Evolutionary conservation across 2,888 invertebrate species (phyloP).

Genomic region (Lycophotia porphyrea): DNA sequence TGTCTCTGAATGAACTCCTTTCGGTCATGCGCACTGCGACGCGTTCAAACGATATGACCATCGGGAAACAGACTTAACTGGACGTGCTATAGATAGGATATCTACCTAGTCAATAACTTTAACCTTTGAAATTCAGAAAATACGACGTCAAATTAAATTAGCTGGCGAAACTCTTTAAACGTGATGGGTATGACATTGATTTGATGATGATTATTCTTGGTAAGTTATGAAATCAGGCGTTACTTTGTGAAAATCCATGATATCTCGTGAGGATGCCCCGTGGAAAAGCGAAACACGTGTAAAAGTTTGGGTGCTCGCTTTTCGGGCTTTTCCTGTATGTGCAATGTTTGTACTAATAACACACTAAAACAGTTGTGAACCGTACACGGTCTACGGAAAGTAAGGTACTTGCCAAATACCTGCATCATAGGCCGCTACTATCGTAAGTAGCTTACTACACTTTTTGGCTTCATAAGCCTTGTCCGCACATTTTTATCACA

Average conservation of each 20-base stretch:
- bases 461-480: slow-evolving; percentile 2
- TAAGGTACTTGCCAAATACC: not conserved
- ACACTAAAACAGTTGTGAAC: not conserved
- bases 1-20: slow-evolving; percentile 73
- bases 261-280: not conserved
- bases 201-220: not conserved
- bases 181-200: not conserved
- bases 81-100: slow-evolving; percentile 2
- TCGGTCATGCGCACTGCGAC: slow-evolving; percentile 74
- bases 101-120: slow-evolving; percentile 26
- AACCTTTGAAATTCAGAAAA: not conserved
- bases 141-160: not conserved
- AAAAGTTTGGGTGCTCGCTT: not conserved
- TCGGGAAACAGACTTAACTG: slow-evolving; percentile 12
- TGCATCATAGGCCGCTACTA: not conserved
- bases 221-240: not conserved
- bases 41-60: slow-evolving; percentile 25
- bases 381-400: no score
- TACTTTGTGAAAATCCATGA: not conserved
- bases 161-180: not conserved
- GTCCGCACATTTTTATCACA: not conserved
- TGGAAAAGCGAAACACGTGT: not conserved
- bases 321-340: not conserved
- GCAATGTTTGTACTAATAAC: not conserved
- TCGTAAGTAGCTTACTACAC: slow-evolving; percentile 1